These are phyloP conservation scores for Euphonia xanthogaster DNA, from an alignment of 2,797 vertebrate species.

Conservation along the genomic window DNA sequence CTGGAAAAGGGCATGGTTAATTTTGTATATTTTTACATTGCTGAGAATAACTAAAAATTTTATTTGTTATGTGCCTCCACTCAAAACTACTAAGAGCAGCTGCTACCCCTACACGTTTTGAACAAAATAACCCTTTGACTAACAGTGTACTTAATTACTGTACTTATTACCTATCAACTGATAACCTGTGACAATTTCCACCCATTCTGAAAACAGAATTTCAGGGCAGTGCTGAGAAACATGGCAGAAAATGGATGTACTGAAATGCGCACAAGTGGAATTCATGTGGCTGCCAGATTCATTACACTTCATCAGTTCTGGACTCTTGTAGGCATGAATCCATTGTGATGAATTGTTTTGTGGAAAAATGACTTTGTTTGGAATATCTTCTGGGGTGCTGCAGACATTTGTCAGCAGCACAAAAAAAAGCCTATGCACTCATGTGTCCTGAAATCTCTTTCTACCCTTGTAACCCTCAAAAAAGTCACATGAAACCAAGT, in stretches of 20 bases:
- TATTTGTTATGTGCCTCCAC: not conserved
- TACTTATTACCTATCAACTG: slow-evolving; percentile 9
- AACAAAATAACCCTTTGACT: not conserved
- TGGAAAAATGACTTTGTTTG: slow-evolving; percentile 59
- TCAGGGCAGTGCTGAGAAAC: not conserved
- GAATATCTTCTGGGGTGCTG: slow-evolving; percentile 57
- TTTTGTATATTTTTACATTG: slow-evolving; percentile 33
- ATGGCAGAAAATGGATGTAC: not conserved
- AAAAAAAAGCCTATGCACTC: not conserved
- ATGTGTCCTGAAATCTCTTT: not conserved
- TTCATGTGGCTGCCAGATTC: slow-evolving; percentile 51
- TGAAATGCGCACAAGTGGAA: slow-evolving; percentile 22
- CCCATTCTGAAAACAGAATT: not conserved
- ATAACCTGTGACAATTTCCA: slow-evolving; percentile 26
- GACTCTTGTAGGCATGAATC: slow-evolving; percentile 5
- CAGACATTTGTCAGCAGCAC: not conserved
- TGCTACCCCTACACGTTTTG: not conserved
- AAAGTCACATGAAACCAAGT: not conserved
- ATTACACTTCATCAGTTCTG: slow-evolving; percentile 56
- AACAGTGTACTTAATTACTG: not conserved
- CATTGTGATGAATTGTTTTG: slow-evolving; percentile 44
- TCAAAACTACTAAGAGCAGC: slow-evolving; percentile 12
- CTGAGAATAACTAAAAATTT: slow-evolving; percentile 44
- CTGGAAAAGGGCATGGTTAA: slow-evolving; percentile 35
- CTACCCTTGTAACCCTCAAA: not conserved